These are phyloP conservation scores for Oryzaephilus surinamensis DNA, from an alignment of 1,140 invertebrate genomes.

Conservation along the genomic window DNA sequence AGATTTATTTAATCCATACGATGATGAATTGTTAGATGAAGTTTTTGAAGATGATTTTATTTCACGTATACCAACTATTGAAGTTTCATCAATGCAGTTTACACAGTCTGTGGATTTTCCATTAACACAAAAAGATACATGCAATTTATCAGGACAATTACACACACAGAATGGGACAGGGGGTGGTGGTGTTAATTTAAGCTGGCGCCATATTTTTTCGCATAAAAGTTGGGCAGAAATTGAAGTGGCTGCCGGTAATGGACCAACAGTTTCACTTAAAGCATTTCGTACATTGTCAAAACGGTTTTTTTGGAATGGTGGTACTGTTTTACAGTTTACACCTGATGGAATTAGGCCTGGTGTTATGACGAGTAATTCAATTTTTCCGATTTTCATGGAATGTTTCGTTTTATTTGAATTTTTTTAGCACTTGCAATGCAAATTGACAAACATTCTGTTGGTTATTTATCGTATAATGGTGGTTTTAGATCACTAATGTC, in stretches of 20 bases:
- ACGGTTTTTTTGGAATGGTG: constrained; percentile 61
- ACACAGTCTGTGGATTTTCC: constrained; percentile 89
- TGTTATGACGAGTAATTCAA: constrained; percentile 55
- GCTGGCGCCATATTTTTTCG: constrained; percentile 64
- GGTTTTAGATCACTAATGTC: constrained; percentile 64
- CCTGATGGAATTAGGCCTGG: constrained; percentile 59
- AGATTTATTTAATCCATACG: constrained; percentile 78
- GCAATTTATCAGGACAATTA: constrained; percentile 68
- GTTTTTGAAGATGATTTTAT: constrained; percentile 39
- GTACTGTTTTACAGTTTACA: constrained; percentile 59
- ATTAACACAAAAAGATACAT: constrained; percentile 72
- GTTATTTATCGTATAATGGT: constrained; percentile 74
- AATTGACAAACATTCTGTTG: constrained; percentile 73
- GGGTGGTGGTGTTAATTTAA: constrained; percentile 59
- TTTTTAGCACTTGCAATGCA: constrained; percentile 68
- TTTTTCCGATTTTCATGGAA: background rate
- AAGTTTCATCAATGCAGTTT: constrained; percentile 85
- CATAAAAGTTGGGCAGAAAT: constrained; percentile 77
- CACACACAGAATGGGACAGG: constrained; percentile 79
- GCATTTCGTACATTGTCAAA: constrained; percentile 59
- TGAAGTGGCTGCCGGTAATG: constrained; percentile 69
- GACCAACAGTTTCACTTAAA: constrained; percentile 60
- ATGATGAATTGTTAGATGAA: constrained; percentile 41
- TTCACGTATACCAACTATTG: constrained; percentile 59
- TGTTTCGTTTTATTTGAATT: background rate